phyloP scores from a whole-genome alignment of 1,140 invertebrate species.

The Nephotettix cincticeps region DNA sequence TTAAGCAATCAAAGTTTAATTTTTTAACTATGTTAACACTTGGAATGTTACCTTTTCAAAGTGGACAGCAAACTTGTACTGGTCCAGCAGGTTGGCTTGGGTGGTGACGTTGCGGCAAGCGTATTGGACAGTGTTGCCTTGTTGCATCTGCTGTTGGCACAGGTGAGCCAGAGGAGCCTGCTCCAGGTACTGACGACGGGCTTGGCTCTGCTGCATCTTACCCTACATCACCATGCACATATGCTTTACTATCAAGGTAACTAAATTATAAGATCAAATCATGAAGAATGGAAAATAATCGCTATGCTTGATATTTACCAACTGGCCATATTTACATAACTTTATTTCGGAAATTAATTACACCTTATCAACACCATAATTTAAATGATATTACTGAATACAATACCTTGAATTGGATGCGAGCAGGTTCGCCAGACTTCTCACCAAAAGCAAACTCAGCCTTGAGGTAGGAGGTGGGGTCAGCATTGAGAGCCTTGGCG shows the following conservation, averaged over 20 bases:
- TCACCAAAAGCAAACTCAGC: slow-evolving; percentile 52
- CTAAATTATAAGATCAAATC: too few species aligned
- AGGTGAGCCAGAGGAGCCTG: slow-evolving; percentile 45
- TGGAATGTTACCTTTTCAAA: slow-evolving; percentile 22
- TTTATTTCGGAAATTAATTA: too few species aligned
- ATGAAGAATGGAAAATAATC: too few species aligned
- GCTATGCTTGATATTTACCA: too few species aligned
- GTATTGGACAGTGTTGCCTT: slow-evolving; percentile 53
- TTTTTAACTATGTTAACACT: too few species aligned
- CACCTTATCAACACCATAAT: too few species aligned
- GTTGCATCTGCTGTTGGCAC: slow-evolving; percentile 53
- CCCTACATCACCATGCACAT: slow-evolving; percentile 35
- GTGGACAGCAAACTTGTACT: slow-evolving; percentile 35
- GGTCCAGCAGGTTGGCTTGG: slow-evolving; percentile 51
- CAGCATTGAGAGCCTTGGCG: slow-evolving; percentile 51
- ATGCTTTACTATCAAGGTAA: too few species aligned
- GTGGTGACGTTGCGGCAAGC: slow-evolving; percentile 55
- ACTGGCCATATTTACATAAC: too few species aligned
- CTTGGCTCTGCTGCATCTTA: slow-evolving; percentile 50
- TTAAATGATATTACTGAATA: too few species aligned
- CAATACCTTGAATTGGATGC: slow-evolving; percentile 42
- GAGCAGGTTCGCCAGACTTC: slow-evolving; percentile 40
- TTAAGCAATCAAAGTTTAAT: too few species aligned
- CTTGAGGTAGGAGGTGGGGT: slow-evolving; percentile 50
- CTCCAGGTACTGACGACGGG: slow-evolving; percentile 51